A percentile compares a stretch with the other conserved stretches of the same genome.
Conservation (phyloP, 1,140 invertebrate genomes). For the Patella vulgata region DNA sequence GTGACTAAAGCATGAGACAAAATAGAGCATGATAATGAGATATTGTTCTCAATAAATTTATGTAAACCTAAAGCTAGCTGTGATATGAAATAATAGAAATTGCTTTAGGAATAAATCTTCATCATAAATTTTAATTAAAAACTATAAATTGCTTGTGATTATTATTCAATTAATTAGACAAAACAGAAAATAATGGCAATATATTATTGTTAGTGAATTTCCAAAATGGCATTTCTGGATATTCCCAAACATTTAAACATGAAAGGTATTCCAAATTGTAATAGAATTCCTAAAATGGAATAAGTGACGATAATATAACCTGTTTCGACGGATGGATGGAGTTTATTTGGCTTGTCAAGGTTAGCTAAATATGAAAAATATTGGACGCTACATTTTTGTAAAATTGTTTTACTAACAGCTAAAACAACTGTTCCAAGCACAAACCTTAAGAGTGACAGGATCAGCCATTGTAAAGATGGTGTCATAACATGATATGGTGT, state of each 20-base stretch:
- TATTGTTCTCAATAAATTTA: too few relatives aligned
- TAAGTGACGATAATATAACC: conserved; percentile 79
- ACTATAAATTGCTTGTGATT: too few relatives aligned
- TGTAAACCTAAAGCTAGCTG: too few relatives aligned
- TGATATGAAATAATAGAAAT: too few relatives aligned
- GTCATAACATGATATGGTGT: conserved; percentile 73
- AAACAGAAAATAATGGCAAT: too few relatives aligned
- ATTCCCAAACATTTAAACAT: conserved; percentile 81
- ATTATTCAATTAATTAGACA: too few relatives aligned
- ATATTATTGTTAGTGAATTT: too few relatives aligned
- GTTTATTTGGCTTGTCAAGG: conserved; percentile 67
- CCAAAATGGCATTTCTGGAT: conserved; percentile 72
- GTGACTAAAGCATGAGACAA: too few relatives aligned
- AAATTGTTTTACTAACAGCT: conserved; percentile 74
- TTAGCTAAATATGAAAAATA: conserved; percentile 75
- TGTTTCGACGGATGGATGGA: conserved; percentile 73
- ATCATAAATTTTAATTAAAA: too few relatives aligned
- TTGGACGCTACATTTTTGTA: conserved; percentile 77
- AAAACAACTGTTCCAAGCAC: conserved; percentile 80
- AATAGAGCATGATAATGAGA: too few relatives aligned
- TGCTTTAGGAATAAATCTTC: too few relatives aligned
- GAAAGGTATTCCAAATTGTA: conserved; percentile 79
- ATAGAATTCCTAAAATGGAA: conserved; percentile 70
- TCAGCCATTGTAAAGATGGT: conserved; percentile 79
- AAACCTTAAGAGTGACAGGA: conserved; percentile 77